Base-by-base conservation (phyloP, 2,888 invertebrate species). In the Cancer borealis region DNA sequence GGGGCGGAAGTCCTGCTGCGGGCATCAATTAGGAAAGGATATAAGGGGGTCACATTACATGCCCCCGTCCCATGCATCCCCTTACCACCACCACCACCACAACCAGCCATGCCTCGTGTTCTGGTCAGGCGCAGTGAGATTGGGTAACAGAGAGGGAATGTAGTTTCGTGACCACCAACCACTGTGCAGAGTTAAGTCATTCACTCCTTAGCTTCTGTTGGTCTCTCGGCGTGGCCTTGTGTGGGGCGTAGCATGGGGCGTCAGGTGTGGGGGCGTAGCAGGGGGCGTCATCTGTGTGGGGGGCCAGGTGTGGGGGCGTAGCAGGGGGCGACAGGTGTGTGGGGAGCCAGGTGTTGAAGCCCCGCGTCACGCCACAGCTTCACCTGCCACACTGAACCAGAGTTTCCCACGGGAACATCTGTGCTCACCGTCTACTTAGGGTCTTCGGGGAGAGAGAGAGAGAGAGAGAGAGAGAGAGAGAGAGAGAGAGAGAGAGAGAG, bases 391-490 rank as follows among this genome's bases (percentile, higher is more conserved):
- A 3, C 73, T n/a, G n/a, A n/a, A 21, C 73, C 14, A n/a, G n/a
- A n/a, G 2, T 73, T 73, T 73, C 73, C 73, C 73, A 73, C 73
- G 73, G 73, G 73, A 73, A 73, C 73, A 73, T 21, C 73, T 54
- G 54, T 54, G 14, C 54, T 54, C 17, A 54, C 10, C 14, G 54
- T 54, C 12, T n/a, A 8, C 54, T 54, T 54, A 54, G 12, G 54
- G 54, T 54, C 12, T n/a, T 26, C 73, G 21, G 73, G n/a, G 73
- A 73, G 73, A 73, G 73, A 73, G 73, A 73, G 66, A 66, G 73
- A 73, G 73, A 73, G 73, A 73, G 73, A 73, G 73, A 73, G 73
- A 73, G 73, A 73, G 54, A 54, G 54, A 54, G 54, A 54, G 54
- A 54, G 54, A 54, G 54, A 54, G 54, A 54, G 54, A 54, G 14